Conservation (phyloP, 2,797 vertebrate genomes). For the Sebastiscus tertius region DNA sequence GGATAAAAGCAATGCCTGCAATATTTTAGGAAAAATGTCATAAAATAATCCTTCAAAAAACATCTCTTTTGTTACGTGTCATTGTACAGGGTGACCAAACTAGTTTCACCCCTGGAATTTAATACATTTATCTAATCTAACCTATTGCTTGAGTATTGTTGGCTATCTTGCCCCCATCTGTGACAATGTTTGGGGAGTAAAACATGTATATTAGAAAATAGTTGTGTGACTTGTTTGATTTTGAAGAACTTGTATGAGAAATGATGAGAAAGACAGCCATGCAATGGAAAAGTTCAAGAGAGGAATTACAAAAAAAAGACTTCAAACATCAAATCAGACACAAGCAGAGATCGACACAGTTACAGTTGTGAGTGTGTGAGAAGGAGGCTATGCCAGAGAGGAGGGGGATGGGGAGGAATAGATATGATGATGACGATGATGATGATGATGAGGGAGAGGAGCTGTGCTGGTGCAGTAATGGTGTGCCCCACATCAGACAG, state of each 20-base stretch:
- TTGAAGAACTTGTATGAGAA: background rate
- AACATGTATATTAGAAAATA: background rate
- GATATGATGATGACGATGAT: conserved; percentile 39
- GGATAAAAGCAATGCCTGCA: background rate
- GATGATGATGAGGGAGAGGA: conserved; percentile 51
- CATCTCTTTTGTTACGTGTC: background rate
- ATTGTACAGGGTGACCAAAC: background rate
- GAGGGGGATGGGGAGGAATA: conserved; percentile 39
- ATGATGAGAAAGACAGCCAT: background rate
- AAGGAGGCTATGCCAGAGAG: background rate
- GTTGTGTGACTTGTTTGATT: background rate
- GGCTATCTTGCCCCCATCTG: background rate
- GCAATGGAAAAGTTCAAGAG: background rate
- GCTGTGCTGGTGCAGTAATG: conserved; percentile 52
- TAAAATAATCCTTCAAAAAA: background rate
- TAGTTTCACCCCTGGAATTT: background rate
- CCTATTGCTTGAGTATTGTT: background rate
- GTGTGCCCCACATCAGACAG: conserved; percentile 63
- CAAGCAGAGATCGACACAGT: conserved; percentile 4
- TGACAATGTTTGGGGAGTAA: background rate
- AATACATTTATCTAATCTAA: background rate
- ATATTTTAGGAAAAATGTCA: background rate
- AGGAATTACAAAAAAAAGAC: background rate
- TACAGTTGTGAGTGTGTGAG: background rate
- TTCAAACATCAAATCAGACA: conserved; percentile 20